Evolutionary conservation across 2,888 invertebrate species (phyloP).

Genomic region (Orthosia cruda): DNA sequence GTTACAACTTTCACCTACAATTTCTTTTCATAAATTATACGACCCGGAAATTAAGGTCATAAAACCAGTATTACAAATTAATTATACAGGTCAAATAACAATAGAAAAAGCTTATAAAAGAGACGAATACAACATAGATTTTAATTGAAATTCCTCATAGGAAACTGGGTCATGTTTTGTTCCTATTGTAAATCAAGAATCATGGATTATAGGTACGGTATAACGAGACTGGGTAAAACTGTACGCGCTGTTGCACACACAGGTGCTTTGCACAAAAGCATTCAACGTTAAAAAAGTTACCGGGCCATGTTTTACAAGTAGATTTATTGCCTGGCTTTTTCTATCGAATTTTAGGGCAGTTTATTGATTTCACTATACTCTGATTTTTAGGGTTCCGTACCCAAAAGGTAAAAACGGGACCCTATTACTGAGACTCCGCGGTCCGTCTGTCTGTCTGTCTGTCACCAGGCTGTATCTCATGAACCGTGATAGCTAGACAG

Average conservation of each 20-base stretch:
- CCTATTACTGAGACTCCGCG: no score
- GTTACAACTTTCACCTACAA: conserved; percentile 17
- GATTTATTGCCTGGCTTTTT: no score
- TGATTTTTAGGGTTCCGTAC: no score
- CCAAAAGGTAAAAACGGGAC: no score
- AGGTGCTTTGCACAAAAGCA: neutral
- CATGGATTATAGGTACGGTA: conserved; percentile 23
- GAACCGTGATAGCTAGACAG: no score
- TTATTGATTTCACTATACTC: no score
- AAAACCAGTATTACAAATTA: conserved; percentile 26
- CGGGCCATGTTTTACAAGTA: neutral
- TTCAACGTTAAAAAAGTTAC: neutral
- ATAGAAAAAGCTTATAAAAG: conserved; percentile 32
- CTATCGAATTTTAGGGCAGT: no score
- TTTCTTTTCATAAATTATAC: conserved; percentile 24
- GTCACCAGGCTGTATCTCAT: no score
- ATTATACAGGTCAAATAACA: conserved; percentile 36
- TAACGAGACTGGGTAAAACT: neutral
- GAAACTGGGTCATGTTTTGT: conserved; percentile 49
- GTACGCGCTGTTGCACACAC: neutral
- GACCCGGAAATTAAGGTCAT: conserved; percentile 45
- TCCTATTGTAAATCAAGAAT: conserved; percentile 51
- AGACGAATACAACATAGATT: conserved; percentile 30
- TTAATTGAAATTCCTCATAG: conserved; percentile 34
- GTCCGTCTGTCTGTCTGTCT: no score